phyloP scores from a whole-genome alignment of 1,140 invertebrate species.

The Choristoneura fumiferana region DNA sequence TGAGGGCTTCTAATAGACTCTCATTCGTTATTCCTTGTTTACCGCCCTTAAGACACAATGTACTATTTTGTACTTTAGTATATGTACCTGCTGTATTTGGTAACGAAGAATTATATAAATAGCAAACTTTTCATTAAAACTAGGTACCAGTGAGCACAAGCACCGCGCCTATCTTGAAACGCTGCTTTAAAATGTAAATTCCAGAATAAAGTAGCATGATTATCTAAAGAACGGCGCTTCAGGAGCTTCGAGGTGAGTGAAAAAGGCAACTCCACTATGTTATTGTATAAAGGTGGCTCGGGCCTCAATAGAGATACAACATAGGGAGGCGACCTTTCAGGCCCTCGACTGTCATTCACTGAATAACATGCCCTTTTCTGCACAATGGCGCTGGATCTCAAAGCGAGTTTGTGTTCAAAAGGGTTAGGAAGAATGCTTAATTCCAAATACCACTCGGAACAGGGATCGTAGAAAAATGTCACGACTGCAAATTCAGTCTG shows the following conservation, averaged over 20 bases:
- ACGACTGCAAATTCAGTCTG: no score
- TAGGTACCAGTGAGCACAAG: no score
- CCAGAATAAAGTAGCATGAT: not conserved
- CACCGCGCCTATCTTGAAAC: no score
- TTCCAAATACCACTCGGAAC: constrained; percentile 15
- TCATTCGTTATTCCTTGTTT: no score
- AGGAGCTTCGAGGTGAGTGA: not conserved
- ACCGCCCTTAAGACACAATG: no score
- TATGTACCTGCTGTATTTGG: no score
- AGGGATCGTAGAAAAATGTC: constrained; percentile 17
- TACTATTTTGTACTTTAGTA: no score
- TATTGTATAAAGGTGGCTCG: constrained; percentile 44
- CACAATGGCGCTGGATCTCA: constrained; percentile 37
- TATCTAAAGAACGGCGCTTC: constrained; percentile 5
- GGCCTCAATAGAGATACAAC: constrained; percentile 47
- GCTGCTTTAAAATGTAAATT: not conserved
- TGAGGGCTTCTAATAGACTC: no score
- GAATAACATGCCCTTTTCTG: constrained; percentile 50
- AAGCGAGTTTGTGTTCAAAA: not conserved
- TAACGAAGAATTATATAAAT: no score
- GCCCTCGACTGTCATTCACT: constrained; percentile 41
- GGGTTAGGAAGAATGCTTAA: constrained; percentile 1
- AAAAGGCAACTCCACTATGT: constrained; percentile 31
- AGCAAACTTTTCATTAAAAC: no score
- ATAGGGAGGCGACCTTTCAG: constrained; percentile 49